Base-by-base conservation (phyloP, 2,888 invertebrate genomes). In the Erynnis tages region DNA sequence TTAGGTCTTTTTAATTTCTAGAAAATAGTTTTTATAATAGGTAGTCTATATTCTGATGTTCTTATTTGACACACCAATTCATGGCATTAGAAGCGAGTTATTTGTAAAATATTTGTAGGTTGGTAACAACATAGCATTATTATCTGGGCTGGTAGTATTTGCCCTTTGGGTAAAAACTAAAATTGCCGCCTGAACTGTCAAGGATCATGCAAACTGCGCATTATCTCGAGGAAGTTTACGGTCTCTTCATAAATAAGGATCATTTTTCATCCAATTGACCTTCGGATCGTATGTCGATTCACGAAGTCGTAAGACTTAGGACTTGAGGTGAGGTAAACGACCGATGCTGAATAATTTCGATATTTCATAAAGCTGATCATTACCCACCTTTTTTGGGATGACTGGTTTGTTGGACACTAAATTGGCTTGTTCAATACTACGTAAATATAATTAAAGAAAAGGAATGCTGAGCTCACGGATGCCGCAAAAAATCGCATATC, bases 351-450 rank as follows among this genome's bases (percentile, higher is more conserved):
- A 72, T 73, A 69, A 77, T 74, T 76, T 73, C 72, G 64, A 73
- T 67, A 69, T 75, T 79, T 78, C 72, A 73, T 73, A 77, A 80
- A 76, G 56, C 63, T 60, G 63, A 70, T 77, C 77, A 78, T 82
- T 79, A 80, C 68, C 68, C 59, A 71, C 71, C 73, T 73, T 73
- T 78, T 81, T 71, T 60, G 70, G 69, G 53, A 66, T 74, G 74
- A 76, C 63, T 76, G 73, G 72, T 72, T 66, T 64, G 61, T 68
- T 67, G 65, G 59, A 67, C 65, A 71, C 67, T 61, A 66, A 67
- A 71, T 66, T 66, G 56, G 62, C 59, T 66, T 62, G 61, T 72
- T 67, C 66, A 66, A 58, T 58, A 55, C 58, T 65, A 58, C 64
- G 65, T 65, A 62, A 65, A 60, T 58, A 60, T 57, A 62, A 60